These are phyloP conservation scores for Gallirallus australis DNA, from an alignment of 2,797 vertebrate species.

Conservation along the genomic window DNA sequence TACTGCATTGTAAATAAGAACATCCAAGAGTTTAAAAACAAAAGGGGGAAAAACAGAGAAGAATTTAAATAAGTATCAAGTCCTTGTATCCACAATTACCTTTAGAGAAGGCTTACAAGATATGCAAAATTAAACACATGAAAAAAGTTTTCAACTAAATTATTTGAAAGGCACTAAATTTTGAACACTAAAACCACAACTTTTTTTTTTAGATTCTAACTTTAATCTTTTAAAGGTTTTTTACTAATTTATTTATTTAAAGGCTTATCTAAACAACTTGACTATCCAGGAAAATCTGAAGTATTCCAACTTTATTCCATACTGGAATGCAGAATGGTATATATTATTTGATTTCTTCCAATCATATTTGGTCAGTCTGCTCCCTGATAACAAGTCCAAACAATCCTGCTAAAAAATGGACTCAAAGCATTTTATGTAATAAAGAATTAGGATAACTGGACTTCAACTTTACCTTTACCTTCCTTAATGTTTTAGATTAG, in stretches of 20 bases:
- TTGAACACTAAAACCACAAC: background rate
- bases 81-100: background rate
- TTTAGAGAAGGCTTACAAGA: background rate
- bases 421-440: background rate
- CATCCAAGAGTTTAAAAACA: background rate
- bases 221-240: background rate
- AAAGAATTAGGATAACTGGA: background rate
- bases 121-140: background rate
- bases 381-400: background rate
- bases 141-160: background rate
- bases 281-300: background rate
- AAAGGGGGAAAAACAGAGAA: no score
- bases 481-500: background rate
- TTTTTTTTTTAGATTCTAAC: background rate
- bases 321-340: background rate
- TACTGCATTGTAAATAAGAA: background rate
- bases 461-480: background rate
- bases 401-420: background rate
- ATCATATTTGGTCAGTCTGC: background rate
- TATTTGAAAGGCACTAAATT: background rate
- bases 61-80: background rate
- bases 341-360: background rate
- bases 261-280: background rate
- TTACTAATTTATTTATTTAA: background rate
- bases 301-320: background rate